phyloP scores from a whole-genome alignment of 1,140 invertebrate genomes.

The Varroa destructor region DNA sequence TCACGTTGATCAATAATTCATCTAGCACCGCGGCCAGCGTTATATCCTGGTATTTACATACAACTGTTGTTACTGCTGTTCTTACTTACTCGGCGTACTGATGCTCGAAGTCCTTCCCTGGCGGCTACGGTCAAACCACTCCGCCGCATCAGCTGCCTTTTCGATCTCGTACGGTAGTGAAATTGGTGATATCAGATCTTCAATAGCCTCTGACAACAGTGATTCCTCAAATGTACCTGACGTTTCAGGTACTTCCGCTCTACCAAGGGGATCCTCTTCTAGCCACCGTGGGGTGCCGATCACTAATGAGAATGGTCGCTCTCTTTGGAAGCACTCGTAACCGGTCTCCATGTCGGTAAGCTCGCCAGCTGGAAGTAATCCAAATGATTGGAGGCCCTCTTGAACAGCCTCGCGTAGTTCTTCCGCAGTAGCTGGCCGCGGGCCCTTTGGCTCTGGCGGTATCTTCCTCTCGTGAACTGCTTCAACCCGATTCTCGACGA shows the following conservation, averaged over 20 bases:
- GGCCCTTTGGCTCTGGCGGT: slow-evolving; percentile 2
- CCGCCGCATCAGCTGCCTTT: slow-evolving; percentile 5
- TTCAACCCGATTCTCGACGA: slow-evolving; percentile 24
- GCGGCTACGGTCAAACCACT: neutral
- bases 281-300: slow-evolving; percentile 18
- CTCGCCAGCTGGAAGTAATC: slow-evolving; percentile 9
- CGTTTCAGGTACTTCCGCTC: neutral
- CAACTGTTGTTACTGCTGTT: neutral
- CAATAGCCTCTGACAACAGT: slow-evolving; percentile 15
- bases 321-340: slow-evolving; percentile 17
- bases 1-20: too few relatives aligned
- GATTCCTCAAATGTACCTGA: neutral
- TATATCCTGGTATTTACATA: too few relatives aligned
- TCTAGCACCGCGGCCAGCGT: too few relatives aligned
- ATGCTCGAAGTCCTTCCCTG: slow-evolving; percentile 11
- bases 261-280: slow-evolving; percentile 6
- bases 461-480: neutral
- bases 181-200: slow-evolving; percentile 1
- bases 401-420: slow-evolving; percentile 4
- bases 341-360: slow-evolving; percentile 1
- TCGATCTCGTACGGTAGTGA: neutral
- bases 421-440: neutral
- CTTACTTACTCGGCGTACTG: neutral
- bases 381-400: neutral
- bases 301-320: slow-evolving; percentile 7